Evolutionary conservation across 2,797 vertebrate species (phyloP).

Genomic region (Clarias fuscus): DNA sequence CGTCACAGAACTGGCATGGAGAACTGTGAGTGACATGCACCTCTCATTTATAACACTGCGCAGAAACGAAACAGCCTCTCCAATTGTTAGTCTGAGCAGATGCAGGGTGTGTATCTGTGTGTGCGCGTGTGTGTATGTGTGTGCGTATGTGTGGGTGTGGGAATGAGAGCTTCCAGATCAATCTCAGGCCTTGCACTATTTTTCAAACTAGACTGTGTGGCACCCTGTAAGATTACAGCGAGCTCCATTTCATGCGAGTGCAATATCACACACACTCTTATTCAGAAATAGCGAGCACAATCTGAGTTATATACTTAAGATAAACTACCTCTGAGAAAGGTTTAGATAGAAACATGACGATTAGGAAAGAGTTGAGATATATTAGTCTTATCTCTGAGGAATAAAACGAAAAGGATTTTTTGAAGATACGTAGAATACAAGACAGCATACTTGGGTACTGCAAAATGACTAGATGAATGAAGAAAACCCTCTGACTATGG

Average conservation of each 20-base stretch:
- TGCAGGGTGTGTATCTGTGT: neutral
- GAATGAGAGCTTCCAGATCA: slow-evolving; percentile 1
- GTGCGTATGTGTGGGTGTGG: too few relatives aligned
- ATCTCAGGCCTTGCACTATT: neutral
- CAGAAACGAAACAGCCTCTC: slow-evolving; percentile 8
- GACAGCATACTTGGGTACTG: slow-evolving; percentile 8
- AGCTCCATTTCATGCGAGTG: neutral
- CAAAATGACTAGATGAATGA: neutral
- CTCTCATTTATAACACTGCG: slow-evolving; percentile 15
- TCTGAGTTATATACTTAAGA: neutral
- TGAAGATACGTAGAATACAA: neutral
- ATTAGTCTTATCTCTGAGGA: neutral
- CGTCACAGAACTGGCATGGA: slow-evolving; percentile 57
- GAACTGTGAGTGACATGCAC: slow-evolving; percentile 45
- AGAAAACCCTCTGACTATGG: neutral
- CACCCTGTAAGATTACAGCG: neutral
- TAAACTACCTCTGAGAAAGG: neutral
- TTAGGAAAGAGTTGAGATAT: neutral
- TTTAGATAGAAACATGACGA: neutral
- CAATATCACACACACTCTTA: neutral
- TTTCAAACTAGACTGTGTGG: slow-evolving; percentile 6
- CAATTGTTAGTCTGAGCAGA: slow-evolving; percentile 18
- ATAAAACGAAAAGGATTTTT: neutral
- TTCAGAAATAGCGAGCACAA: neutral
- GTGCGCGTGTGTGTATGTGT: too few relatives aligned